Evolutionary conservation across 2,113 vertebrate species (phyloP), one percentile per base, ranked within the genome.

Genomic region (Vireo altiloquus): DNA sequence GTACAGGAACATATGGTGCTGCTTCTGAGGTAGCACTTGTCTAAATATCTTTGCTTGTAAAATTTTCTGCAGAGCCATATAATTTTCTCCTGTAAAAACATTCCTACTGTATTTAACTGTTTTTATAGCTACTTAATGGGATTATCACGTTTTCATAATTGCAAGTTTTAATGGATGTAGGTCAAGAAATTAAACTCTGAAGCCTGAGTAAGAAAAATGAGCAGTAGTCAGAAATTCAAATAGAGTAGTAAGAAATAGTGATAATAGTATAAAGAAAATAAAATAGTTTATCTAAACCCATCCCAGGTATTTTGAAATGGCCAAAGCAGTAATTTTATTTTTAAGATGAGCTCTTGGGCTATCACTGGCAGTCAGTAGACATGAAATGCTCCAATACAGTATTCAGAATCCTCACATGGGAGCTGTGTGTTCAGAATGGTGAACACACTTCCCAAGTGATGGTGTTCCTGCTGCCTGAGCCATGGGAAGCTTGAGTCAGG

Each of bases 1-100:
- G 74, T 77, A 65, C 52, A 65, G 59, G 75, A 94, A 94, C 97
- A 97, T 97, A 98, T 83, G 97, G 97, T 90, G 77, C 93, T 94
- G 27, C 92, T 95, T 97, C 83, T 96, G 86, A 95, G 93, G 89
- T 64, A 94, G 77, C 90, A 92, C 64, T 97, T 97, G 94, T 93
- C 89, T 95, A 94, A 97, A 95, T 96, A 91, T 66, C 94, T 95
- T 93, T 82, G 37, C 88, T 92, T 95, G 57, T 94, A 94, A 93
- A 88, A 71, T 84, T 74, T 96, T 96, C 49, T 92, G 80, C 50
- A 95, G 64, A 60, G 90, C 65, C 1, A 2, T 95, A 54, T 78
- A 85, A 64, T 86, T 96, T 96, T 89, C 50, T 81, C 63, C 40
- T 83, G 63, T 95, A 56, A 91, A 95, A 97, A 87, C 52, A 79